These are phyloP conservation scores for Drosophila putrida DNA, from an alignment of 2,888 invertebrate species.

Conservation along the genomic window DNA sequence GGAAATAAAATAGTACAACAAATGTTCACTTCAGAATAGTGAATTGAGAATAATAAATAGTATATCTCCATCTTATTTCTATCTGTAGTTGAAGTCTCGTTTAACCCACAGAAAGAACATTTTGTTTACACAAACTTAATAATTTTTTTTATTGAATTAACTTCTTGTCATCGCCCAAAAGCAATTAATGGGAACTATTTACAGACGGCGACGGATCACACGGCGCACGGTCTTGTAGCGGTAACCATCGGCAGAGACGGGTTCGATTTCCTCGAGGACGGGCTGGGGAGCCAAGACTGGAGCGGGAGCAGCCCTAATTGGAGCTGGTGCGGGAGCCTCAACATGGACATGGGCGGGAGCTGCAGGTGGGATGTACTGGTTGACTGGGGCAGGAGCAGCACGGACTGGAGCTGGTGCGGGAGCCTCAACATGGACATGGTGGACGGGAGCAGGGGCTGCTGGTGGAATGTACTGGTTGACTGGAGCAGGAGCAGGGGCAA, in stretches of 20 bases:
- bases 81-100: too few relatives aligned
- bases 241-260: slow-evolving; percentile 75
- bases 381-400: slow-evolving; percentile 33
- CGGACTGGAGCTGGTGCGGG: slow-evolving; percentile 39
- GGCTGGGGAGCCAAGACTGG: slow-evolving; percentile 53
- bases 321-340: slow-evolving; percentile 39
- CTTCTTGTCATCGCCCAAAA: slow-evolving; percentile 38
- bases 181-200: slow-evolving; percentile 22
- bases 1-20: slow-evolving; percentile 19
- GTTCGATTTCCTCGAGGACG: slow-evolving; percentile 76
- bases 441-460: slow-evolving; percentile 25
- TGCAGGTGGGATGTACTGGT: slow-evolving; percentile 52
- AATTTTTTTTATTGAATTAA: slow-evolving; percentile 45
- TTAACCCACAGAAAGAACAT: neutral
- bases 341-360: slow-evolving; percentile 37
- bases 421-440: slow-evolving; percentile 9
- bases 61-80: too few relatives aligned
- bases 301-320: slow-evolving; percentile 17
- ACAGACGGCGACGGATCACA: slow-evolving; percentile 75
- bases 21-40: neutral
- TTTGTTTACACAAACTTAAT: slow-evolving; percentile 49
- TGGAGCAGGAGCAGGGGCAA: slow-evolving; percentile 44
- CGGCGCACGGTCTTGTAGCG: slow-evolving; percentile 80
- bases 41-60: neutral
- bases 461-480: slow-evolving; percentile 34